A percentile compares a stretch with the other conserved stretches of the same genome.
These are phyloP conservation scores for Neocrepidodera transversa DNA, from an alignment of 2,888 invertebrate genomes.

Conservation along the genomic window DNA sequence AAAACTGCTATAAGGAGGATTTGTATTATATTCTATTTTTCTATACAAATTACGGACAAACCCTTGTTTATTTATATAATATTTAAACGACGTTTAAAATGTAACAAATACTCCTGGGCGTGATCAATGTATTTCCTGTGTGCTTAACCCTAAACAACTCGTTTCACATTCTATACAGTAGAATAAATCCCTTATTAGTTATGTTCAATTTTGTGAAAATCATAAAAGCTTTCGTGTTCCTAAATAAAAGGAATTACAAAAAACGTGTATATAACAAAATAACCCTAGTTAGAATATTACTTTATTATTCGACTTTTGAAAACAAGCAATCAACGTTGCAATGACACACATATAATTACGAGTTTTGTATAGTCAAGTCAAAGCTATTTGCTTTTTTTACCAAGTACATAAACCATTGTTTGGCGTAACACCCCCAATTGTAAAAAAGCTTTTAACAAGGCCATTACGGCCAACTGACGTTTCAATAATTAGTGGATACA, in stretches of 20 bases:
- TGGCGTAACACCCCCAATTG: constrained; percentile 49
- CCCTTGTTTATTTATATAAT: no score
- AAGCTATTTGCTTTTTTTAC: constrained; percentile 40
- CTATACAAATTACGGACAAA: no score
- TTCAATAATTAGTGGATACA: constrained; percentile 48
- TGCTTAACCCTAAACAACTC: neutral
- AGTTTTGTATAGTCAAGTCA: constrained; percentile 35
- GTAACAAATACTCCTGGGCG: no score
- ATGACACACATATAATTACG: constrained; percentile 36
- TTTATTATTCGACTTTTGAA: constrained; percentile 29
- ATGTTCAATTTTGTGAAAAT: constrained; percentile 11
- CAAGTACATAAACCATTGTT: constrained; percentile 45
- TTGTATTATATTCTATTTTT: no score
- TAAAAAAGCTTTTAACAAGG: constrained; percentile 51
- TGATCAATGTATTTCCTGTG: neutral
- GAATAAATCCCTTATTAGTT: constrained; percentile 6
- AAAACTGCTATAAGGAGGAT: no score
- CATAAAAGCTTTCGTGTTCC: constrained; percentile 15
- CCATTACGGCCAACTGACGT: constrained; percentile 50
- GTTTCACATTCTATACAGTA: constrained; percentile 1
- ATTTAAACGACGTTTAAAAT: no score
- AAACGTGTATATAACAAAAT: constrained; percentile 20
- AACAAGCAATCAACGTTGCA: constrained; percentile 33
- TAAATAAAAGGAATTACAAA: constrained; percentile 16
- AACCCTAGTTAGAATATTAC: constrained; percentile 34